Evolutionary conservation across 1,140 invertebrate genomes (phyloP).

Genomic region (Colletes gigas): DNA sequence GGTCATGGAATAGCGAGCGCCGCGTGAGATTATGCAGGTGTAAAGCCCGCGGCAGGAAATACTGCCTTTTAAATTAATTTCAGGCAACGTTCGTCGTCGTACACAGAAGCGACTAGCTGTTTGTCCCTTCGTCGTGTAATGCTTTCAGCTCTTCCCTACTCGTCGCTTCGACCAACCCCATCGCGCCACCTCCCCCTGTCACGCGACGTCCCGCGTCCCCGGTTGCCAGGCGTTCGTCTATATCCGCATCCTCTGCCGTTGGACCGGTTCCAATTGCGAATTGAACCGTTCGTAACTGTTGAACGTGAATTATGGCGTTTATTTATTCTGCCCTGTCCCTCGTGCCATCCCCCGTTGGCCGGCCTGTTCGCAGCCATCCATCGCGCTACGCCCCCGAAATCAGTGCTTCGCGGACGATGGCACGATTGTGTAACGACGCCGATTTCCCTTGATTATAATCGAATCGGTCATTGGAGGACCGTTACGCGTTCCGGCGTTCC

Average conservation of each 20-base stretch:
- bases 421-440: slow-evolving; percentile 32
- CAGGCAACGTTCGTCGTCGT: slow-evolving; percentile 47
- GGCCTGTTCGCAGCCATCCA: slow-evolving; percentile 46
- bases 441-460: slow-evolving; percentile 56
- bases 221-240: slow-evolving; percentile 28
- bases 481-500: not conserved
- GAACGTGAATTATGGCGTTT: slow-evolving; percentile 74
- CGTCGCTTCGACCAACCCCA: not conserved
- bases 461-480: slow-evolving; percentile 34
- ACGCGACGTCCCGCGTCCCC: not conserved
- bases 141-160: slow-evolving; percentile 4
- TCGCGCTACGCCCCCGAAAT: slow-evolving; percentile 56
- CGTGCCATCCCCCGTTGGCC: slow-evolving; percentile 32
- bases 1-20: slow-evolving; percentile 31
- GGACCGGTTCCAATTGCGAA: slow-evolving; percentile 72
- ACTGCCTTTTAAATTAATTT: slow-evolving; percentile 70
- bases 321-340: slow-evolving; percentile 63
- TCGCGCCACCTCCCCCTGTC: not conserved
- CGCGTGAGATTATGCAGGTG: slow-evolving; percentile 63
- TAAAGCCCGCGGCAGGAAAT: slow-evolving; percentile 53
- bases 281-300: slow-evolving; percentile 75
- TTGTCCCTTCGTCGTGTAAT: slow-evolving; percentile 54
- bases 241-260: slow-evolving; percentile 54
- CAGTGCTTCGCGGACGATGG: slow-evolving; percentile 37
- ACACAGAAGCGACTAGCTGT: slow-evolving; percentile 47